Conservation (phyloP, 2,797 vertebrate species). For the Fringilla coelebs region DNA sequence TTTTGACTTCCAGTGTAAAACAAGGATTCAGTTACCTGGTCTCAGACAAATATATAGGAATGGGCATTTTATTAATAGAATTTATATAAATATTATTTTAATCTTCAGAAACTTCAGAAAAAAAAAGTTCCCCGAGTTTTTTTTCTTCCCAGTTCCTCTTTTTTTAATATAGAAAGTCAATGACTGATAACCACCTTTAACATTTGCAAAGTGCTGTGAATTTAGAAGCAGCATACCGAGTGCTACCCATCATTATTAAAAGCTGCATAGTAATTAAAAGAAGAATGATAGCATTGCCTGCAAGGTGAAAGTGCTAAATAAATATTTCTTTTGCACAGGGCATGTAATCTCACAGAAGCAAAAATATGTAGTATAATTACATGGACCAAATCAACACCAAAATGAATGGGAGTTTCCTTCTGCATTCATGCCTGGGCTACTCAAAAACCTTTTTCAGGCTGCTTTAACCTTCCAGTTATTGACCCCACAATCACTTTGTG, state of each 20-base stretch:
- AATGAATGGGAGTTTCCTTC: neutral
- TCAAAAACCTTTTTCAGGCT: neutral
- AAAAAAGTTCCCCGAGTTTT: neutral
- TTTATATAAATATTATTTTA: neutral
- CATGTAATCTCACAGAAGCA: neutral
- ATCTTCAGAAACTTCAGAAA: neutral
- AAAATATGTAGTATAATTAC: neutral
- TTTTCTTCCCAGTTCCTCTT: neutral
- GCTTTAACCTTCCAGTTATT: neutral
- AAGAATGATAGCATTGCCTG: neutral
- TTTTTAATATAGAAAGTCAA: neutral
- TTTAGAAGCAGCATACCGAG: neutral
- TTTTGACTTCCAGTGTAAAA: neutral
- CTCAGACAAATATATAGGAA: neutral
- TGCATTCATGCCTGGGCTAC: neutral
- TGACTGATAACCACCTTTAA: neutral
- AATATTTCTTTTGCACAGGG: constrained; percentile 22
- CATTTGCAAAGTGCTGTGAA: neutral
- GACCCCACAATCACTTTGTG: neutral
- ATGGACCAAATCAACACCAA: neutral
- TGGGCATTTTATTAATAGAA: neutral
- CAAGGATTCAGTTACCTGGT: neutral
- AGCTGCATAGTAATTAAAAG: constrained; percentile 12
- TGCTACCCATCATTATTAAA: neutral
- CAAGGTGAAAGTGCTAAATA: constrained; percentile 16